phyloP scores from a whole-genome alignment of 2,888 invertebrate genomes.

The Lutraria lutraria region DNA sequence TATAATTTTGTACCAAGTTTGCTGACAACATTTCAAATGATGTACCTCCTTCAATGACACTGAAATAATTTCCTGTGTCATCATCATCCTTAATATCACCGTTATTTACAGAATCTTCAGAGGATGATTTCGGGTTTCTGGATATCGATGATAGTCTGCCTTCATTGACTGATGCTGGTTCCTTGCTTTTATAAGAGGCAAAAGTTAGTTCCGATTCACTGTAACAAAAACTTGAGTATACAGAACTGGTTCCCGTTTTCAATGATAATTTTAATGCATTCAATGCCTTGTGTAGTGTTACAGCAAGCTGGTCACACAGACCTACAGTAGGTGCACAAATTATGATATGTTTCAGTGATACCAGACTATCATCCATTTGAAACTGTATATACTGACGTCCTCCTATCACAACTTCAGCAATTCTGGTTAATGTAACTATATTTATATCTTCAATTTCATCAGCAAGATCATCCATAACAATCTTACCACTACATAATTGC shows the following conservation, averaged over 20 bases:
- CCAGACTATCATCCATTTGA: neutral
- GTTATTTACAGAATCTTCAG: neutral
- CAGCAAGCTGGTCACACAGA: slow-evolving; percentile 65
- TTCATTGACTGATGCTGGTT: neutral
- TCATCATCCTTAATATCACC: neutral
- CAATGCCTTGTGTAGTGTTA: slow-evolving; percentile 64
- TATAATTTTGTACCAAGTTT: slow-evolving; percentile 49
- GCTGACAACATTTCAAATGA: slow-evolving; percentile 71
- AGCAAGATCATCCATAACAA: slow-evolving; percentile 36
- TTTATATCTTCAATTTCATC: slow-evolving; percentile 45
- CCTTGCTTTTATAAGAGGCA: neutral
- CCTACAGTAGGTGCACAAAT: slow-evolving; percentile 74
- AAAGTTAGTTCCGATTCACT: neutral
- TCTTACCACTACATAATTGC: slow-evolving; percentile 44
- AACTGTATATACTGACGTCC: slow-evolving; percentile 57
- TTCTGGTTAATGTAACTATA: slow-evolving; percentile 28
- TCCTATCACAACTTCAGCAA: slow-evolving; percentile 53
- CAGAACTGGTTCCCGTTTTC: neutral
- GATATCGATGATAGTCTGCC: neutral
- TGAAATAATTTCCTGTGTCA: neutral
- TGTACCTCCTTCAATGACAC: slow-evolving; percentile 67
- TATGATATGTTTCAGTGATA: slow-evolving; percentile 54
- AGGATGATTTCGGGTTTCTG: neutral
- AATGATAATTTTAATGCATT: slow-evolving; percentile 54
- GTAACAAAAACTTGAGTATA: neutral